Evolutionary conservation across 2,113 vertebrate species (phyloP).

Genomic region (Acrocephalus arundinaceus): DNA sequence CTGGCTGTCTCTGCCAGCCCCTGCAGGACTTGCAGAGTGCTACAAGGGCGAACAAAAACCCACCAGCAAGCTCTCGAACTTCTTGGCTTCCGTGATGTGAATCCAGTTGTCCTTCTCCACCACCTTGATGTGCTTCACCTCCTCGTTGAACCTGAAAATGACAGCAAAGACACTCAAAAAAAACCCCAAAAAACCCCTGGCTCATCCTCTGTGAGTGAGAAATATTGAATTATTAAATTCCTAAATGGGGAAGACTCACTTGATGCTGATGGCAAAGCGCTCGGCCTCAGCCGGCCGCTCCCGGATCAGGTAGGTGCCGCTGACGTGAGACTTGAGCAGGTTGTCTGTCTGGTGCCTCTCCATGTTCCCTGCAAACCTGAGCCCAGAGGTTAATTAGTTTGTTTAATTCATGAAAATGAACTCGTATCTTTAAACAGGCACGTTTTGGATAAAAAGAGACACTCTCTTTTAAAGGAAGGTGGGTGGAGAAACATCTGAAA

Average conservation of each 20-base stretch:
- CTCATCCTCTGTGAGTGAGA: fast-evolving
- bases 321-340: slow-evolving; percentile 90
- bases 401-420: not conserved
- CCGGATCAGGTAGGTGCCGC: slow-evolving; percentile 94
- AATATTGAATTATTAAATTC: fast-evolving
- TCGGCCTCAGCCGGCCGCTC: slow-evolving; percentile 94
- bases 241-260: slow-evolving; percentile 73
- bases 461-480: not conserved
- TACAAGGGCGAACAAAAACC: not conserved
- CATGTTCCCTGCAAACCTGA: slow-evolving; percentile 96
- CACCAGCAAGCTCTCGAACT: slow-evolving; percentile 95
- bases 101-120: slow-evolving; percentile 97
- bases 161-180: not conserved
- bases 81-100: slow-evolving; percentile 98
- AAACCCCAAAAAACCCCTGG: fast-evolving
- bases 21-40: fast-evolving
- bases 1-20: not conserved
- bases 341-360: slow-evolving; percentile 96
- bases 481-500: not conserved
- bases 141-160: slow-evolving; percentile 87
- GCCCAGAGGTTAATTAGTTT: not conserved
- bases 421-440: fast-evolving
- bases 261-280: slow-evolving; percentile 97
- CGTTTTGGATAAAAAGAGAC: not conserved
- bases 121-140: slow-evolving; percentile 99